Base-by-base conservation (phyloP, 2,113 vertebrate genomes). In the Lathamus discolor region DNA sequence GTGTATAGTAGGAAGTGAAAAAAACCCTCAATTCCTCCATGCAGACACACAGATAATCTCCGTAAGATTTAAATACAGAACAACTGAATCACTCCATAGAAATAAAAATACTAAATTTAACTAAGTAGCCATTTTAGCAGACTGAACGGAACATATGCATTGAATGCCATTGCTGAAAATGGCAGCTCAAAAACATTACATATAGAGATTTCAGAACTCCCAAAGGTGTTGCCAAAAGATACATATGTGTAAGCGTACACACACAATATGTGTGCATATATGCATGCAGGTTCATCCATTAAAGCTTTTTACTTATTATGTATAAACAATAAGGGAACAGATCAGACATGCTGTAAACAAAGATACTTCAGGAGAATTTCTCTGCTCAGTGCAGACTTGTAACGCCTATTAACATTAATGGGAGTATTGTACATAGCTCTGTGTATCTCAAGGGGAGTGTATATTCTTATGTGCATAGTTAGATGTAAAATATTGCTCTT, bases 391-490 rank as follows among this genome's bases (percentile, higher is more conserved):
- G 85, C 86, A 96, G 94, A 93, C 76, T 96, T 94, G n/a, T 85
- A 95, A 95, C 5, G 6, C 83, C 82, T 95, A 97, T 95, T 96
- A 97, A 92, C 93, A 91, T 95, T 97, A 96, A 95, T 94, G 75
- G 85, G 51, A 95, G 70, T 83, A 61, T 8, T 93, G 91, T 91
- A 95, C 62, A 88, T 92, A 94, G 82, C 49, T 79, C 70, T 68
- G 46, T 59, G 73, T 51, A 74, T 55, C 89, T 92, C 93, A 52
- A 87, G 91, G 80, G 89, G 76, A 83, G 83, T 87, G 92, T 88
- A 94, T 87, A 92, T 84, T 92, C 86, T 97, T 91, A 74, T 93
- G 89, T 80, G 94, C 76, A 72, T 83, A 95, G 89, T 95, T 93
- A 93, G 55, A 81, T 63, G 51, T 95, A 97, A 97, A 95, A 95